Evolutionary conservation across 2,888 invertebrate genomes (phyloP), one percentile per base, ranked within the genome.

Genomic region (Pandemis corylana): DNA sequence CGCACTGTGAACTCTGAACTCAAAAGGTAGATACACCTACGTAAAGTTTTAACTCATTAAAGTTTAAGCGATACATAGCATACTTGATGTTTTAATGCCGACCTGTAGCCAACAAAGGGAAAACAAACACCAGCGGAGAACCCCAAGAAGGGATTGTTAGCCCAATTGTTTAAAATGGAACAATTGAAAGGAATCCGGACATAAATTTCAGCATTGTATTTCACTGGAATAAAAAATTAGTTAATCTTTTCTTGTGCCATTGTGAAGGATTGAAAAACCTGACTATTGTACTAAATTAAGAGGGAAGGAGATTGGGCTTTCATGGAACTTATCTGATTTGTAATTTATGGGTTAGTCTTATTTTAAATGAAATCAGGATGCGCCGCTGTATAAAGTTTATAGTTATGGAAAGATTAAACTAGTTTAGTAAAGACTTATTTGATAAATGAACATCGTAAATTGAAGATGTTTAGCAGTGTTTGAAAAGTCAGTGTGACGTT

Each of bases 121-220:
- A 44, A 36, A 46, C 61, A 49, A 61, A 62, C 46, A 42, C 36
- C 56, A 12, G 13, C 13, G 41, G 10, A 36, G 74, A 66, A 70
- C 74, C 69, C 69, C 51, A 65, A 70, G 66, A 71, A 77, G 69
- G 76, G 76, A 72, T 76, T 73, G 76, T 77, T 66, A 75, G 73
- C 67, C 66, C 78, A 59, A 77, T 77, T 77, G 74, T 75, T 69
- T 76, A 71, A 74, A 77, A 77, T 67, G 72, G 77, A 51, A 72
- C 76, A 71, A 68, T 77, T 75, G 72, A 74, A 72, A 56, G 69
- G 67, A 72, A 68, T 53, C 70, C 61, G 65, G 44, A 74, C 74
- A 70, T 74, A 69, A 74, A 74, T 66, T 69, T 53, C 66, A 61
- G 70, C 66, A 51, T 70, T 62, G 61, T 74, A 61, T 44, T 74